phyloP scores from a whole-genome alignment of 53 echinoderm and acorn worm species.

The Paracentrotus lividus region DNA sequence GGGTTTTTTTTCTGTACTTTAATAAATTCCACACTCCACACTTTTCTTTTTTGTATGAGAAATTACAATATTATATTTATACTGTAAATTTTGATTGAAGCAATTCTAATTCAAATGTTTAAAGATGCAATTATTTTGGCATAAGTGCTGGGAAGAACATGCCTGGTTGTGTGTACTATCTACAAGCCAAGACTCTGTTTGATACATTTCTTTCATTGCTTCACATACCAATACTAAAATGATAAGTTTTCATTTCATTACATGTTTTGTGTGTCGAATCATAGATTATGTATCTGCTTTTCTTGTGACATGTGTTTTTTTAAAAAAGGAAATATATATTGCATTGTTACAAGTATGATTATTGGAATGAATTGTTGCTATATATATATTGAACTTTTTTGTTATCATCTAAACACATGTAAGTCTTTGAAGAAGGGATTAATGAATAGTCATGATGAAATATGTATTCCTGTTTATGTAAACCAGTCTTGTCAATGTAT shows the following conservation, averaged over 20 bases:
- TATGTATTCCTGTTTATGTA: conserved; percentile 57
- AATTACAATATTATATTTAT: conserved; percentile 73
- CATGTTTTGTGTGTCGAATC: conserved; percentile 47
- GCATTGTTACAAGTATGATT: conserved; percentile 58
- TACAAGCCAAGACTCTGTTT: conserved; percentile 14
- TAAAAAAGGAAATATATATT: conserved; percentile 50
- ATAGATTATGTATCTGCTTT: conserved; percentile 54
- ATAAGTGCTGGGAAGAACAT: conserved; percentile 36
- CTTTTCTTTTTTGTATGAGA: conserved; percentile 67
- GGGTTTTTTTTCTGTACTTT: conserved; percentile 37
- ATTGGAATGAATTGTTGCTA: conserved; percentile 55
- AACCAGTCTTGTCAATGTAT: conserved; percentile 58
- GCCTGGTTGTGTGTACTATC: conserved; percentile 25
- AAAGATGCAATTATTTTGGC: conserved; percentile 68
- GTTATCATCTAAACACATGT: conserved; percentile 60
- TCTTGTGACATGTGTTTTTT: conserved; percentile 25
- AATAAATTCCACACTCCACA: conserved; percentile 58
- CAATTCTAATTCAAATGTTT: conserved; percentile 71
- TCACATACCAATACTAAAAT: conserved; percentile 19
- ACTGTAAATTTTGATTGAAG: conserved; percentile 69
- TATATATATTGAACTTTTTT: conserved; percentile 62
- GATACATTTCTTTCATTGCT: conserved; percentile 41
- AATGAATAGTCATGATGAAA: not conserved
- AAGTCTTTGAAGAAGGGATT: conserved; percentile 21
- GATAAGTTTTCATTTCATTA: conserved; percentile 24